Evolutionary conservation across 2,888 invertebrate species (phyloP).

Genomic region (Hypena proboscidalis): DNA sequence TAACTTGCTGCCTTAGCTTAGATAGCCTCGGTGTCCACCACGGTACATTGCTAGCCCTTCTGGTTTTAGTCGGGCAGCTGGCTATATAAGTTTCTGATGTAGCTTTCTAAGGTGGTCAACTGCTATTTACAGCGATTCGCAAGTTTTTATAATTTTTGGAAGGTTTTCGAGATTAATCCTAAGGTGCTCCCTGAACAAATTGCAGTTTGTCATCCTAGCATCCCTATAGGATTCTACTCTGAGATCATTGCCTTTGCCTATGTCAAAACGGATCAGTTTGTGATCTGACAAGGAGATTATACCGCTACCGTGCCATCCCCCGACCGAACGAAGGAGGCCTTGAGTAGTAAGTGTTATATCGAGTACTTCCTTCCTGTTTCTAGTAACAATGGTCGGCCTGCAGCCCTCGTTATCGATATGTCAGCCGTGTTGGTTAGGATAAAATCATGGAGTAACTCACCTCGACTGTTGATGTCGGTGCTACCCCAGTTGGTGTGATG

Average conservation of each 20-base stretch:
- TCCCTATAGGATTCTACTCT: background rate
- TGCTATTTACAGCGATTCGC: too few relatives aligned
- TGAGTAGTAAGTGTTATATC: background rate
- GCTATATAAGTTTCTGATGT: too few relatives aligned
- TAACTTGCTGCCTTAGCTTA: background rate
- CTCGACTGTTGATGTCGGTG: too few relatives aligned
- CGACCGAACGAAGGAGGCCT: background rate
- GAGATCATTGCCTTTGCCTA: background rate
- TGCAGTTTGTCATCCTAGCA: background rate
- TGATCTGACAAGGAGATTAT: background rate
- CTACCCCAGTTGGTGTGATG: background rate
- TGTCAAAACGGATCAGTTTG: background rate
- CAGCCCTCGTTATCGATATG: background rate
- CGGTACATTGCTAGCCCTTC: background rate
- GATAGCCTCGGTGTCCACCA: background rate
- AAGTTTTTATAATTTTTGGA: too few relatives aligned
- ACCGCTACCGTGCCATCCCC: background rate
- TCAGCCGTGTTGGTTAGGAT: background rate
- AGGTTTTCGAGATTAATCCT: too few relatives aligned
- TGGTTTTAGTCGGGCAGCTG: background rate
- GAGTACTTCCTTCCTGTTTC: background rate
- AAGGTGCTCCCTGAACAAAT: too few relatives aligned
- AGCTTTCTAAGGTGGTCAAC: too few relatives aligned
- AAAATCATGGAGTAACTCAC: too few relatives aligned
- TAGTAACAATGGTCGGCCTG: background rate